Base-by-base conservation (phyloP, 2,797 vertebrate genomes). In the Micropoecilia bifurca region DNA sequence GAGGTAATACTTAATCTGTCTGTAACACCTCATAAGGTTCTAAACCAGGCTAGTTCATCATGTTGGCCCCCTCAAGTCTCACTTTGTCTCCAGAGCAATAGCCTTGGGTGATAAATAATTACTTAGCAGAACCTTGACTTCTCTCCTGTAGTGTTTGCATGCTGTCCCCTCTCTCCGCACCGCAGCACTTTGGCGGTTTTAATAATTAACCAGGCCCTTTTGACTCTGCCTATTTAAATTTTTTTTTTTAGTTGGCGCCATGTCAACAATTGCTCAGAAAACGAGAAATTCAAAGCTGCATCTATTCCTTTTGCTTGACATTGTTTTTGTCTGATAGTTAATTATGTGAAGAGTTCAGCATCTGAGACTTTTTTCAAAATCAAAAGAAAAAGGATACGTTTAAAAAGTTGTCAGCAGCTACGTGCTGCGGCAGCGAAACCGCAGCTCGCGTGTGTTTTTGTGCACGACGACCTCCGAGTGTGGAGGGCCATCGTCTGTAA, bases 31-130 rank as follows among this genome's bases (percentile, higher is more conserved):
- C 86, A 57, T 72, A 53, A 78, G 33, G 43, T 55, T 81, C 76
- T 79, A 71, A 80, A 85, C 57, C 3, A 45, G 76, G 69, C 75
- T 14, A 80, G 78, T 88, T 80, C 82, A 80, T 84, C 87, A 82
- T 9, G 83, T 46, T 8, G 80, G 20, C 63, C 36, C 82, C 76
- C 78, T 83, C 68, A 77, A 72, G 75, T 30, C 71, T 90, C 89
- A 86, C 82, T 74, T 69, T 75, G 76, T 76, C 82, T 87, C 75
- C 78, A 41, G 72, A 33, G 83, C 86, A 43, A 6, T 72, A 74
- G 90, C 88, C 90, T 68, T 1, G 78, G 89, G 90, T 93, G 87
- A 95, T 96, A 90, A 95, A 96, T 96, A 95, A 96, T 96, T 95
- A 85, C 94, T 91, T 25, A 76, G 77, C 57, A 47, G 84, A 87